Evolutionary conservation across 2,113 vertebrate species (phyloP).

Genomic region (Mus pahari): DNA sequence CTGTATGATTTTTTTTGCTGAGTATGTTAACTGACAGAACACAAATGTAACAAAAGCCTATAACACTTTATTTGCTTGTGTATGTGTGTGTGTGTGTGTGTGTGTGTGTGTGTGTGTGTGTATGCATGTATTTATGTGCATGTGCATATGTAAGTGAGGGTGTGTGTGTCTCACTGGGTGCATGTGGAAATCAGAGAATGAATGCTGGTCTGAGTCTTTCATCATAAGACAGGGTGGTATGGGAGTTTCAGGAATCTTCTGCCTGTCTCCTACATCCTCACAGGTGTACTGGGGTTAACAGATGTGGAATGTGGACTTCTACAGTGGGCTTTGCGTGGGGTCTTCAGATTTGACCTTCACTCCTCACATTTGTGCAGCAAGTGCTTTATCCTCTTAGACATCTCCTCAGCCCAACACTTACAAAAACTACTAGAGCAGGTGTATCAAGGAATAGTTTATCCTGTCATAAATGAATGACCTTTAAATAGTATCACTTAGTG

Average conservation of each 20-base stretch:
- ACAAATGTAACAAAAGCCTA: conserved; percentile 8
- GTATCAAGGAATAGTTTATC: neutral
- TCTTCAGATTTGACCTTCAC: neutral
- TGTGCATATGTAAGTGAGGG: neutral
- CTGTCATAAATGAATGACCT: neutral
- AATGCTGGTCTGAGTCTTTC: neutral
- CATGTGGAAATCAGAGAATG: neutral
- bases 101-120: neutral
- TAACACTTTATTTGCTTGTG: neutral
- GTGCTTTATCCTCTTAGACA: neutral
- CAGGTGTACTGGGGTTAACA: neutral
- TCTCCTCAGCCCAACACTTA: neutral
- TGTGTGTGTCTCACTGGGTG: neutral
- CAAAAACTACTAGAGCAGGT: neutral
- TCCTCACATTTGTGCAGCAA: neutral
- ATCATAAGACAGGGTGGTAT: neutral
- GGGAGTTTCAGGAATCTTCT: neutral
- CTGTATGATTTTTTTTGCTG: neutral
- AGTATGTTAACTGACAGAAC: neutral
- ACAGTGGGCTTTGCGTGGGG: neutral
- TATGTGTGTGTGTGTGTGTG: too few species aligned
- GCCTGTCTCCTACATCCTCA: neutral
- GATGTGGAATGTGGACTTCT: neutral
- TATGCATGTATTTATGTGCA: neutral
- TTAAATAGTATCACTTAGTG: neutral